Percentiles rank a stretch among this genome's conserved stretches.
These are phyloP conservation scores for Chiloscyllium punctatum DNA, from an alignment of 2,797 vertebrate species.

Conservation along the genomic window DNA sequence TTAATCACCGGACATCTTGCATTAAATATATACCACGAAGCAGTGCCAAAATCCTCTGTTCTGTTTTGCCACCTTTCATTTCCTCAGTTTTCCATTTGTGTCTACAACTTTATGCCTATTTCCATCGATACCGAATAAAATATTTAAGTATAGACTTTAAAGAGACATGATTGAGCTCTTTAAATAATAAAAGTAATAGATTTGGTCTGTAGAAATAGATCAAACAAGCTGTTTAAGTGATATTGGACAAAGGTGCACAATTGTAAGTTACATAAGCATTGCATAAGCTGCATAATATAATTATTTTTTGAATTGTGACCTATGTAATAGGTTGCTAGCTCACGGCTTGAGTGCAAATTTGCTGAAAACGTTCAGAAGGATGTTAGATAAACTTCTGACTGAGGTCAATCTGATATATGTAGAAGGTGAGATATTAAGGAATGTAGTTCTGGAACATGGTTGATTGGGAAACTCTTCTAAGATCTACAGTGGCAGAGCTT, in stretches of 20 bases:
- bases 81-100: background rate
- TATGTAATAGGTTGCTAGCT: background rate
- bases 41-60: background rate
- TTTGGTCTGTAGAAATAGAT: background rate
- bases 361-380: background rate
- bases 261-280: background rate
- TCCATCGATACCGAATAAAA: background rate
- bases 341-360: background rate
- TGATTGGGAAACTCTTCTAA: background rate
- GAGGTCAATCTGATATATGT: background rate
- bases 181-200: background rate
- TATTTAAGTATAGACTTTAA: background rate
- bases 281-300: background rate
- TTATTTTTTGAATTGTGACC: background rate
- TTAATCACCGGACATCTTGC: background rate
- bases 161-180: background rate
- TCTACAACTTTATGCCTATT: background rate
- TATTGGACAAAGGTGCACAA: background rate
- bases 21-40: background rate
- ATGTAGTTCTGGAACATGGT: background rate
- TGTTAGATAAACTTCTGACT: background rate
- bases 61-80: background rate
- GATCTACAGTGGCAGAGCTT: background rate
- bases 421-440: background rate
- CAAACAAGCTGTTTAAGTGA: background rate